These are phyloP conservation scores for Platichthys stellatus DNA, from an alignment of 2,113 vertebrate species.

Conservation along the genomic window DNA sequence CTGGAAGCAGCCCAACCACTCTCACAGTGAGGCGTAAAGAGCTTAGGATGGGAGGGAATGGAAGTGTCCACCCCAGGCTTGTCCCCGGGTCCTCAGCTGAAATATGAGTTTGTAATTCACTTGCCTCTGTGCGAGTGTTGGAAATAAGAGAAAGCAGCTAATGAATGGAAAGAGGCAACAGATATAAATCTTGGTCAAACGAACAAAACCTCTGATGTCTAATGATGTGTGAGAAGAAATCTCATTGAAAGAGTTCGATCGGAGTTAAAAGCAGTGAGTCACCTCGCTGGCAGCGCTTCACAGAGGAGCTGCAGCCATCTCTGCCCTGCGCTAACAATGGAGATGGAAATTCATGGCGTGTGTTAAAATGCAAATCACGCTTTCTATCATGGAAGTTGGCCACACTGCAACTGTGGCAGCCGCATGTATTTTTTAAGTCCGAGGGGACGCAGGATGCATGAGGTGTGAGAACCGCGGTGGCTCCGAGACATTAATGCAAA, in stretches of 20 bases:
- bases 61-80: slow-evolving; percentile 11
- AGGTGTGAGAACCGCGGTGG: background rate
- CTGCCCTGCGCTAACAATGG: slow-evolving; percentile 17
- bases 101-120: slow-evolving; percentile 36
- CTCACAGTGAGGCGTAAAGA: slow-evolving; percentile 55
- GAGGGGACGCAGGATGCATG: background rate
- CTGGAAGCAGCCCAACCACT: slow-evolving; percentile 69
- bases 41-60: slow-evolving; percentile 60
- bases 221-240: background rate
- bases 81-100: slow-evolving; percentile 26
- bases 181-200: background rate
- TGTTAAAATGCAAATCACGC: slow-evolving; percentile 44
- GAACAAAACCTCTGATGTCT: background rate
- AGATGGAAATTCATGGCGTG: slow-evolving; percentile 31
- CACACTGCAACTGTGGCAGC: slow-evolving; percentile 14
- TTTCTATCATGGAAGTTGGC: slow-evolving; percentile 7
- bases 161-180: background rate
- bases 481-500: background rate
- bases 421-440: slow-evolving; percentile 12
- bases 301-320: slow-evolving; percentile 1
- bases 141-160: background rate
- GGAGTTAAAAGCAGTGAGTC: slow-evolving; percentile 33
- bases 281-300: slow-evolving; percentile 18
- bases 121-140: background rate
- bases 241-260: background rate